phyloP scores from a whole-genome alignment of 2,888 invertebrate genomes.

The Volucella inflata region DNA sequence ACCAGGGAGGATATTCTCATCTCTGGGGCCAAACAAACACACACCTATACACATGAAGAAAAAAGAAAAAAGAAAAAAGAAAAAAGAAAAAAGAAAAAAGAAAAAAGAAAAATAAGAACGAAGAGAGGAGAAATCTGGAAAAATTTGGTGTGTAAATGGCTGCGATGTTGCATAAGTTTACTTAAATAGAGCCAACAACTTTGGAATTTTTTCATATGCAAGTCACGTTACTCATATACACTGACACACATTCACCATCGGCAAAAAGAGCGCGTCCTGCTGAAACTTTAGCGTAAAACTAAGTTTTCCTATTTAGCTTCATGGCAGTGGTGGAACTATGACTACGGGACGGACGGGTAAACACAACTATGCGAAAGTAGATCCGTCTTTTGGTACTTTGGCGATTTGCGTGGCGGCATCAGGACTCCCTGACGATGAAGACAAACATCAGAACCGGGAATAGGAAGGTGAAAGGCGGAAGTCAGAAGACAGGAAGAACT shows the following conservation, averaged over 20 bases:
- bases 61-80: neutral
- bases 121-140: constrained; percentile 17
- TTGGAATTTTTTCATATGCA: constrained; percentile 49
- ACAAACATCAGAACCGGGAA: too few species aligned
- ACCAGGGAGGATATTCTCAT: neutral
- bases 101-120: neutral
- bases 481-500: constrained; percentile 47
- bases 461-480: neutral
- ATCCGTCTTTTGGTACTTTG: constrained; percentile 42
- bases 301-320: constrained; percentile 70
- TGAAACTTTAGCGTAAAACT: constrained; percentile 58
- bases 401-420: constrained; percentile 2
- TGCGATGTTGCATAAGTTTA: constrained; percentile 56
- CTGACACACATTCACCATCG: neutral
- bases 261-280: constrained; percentile 38
- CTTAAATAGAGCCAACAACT: constrained; percentile 47
- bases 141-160: constrained; percentile 55
- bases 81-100: neutral
- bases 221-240: constrained; percentile 59
- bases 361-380: constrained; percentile 39
- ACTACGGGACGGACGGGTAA: constrained; percentile 13
- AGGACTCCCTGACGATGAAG: too few species aligned
- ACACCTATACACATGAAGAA: neutral
- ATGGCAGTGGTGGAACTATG: constrained; percentile 27
- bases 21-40: neutral